A percentile compares a stretch with the other conserved stretches of the same genome.
Evolutionary conservation across 2,113 vertebrate species (phyloP).

Genomic region (Empidonax alnorum): DNA sequence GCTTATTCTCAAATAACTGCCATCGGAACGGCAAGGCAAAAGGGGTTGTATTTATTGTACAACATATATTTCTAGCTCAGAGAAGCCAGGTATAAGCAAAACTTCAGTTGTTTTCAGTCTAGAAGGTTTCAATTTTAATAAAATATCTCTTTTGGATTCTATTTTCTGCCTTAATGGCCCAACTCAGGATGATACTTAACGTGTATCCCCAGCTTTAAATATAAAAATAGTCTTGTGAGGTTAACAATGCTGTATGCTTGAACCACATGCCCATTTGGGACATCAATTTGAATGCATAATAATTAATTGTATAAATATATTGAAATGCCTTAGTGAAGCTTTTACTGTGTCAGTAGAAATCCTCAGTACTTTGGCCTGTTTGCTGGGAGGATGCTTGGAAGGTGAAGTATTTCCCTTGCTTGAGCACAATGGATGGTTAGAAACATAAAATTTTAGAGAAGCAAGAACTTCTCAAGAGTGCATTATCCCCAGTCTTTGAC

Average conservation of each 20-base stretch:
- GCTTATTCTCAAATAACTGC: neutral
- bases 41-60: neutral
- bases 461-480: fast-evolving
- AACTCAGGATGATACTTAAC: neutral
- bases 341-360: neutral
- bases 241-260: neutral
- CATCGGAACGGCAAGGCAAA: neutral
- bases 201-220: neutral
- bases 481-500: neutral
- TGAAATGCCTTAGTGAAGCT: neutral
- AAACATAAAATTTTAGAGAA: neutral
- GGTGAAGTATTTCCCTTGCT: neutral
- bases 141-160: neutral
- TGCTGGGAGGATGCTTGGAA: neutral
- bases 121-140: neutral
- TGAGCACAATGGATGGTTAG: neutral
- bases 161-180: neutral
- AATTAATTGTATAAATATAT: neutral
- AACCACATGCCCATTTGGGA: neutral
- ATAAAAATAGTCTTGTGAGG: neutral
- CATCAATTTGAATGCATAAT: neutral
- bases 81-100: neutral
- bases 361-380: neutral
- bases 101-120: neutral
- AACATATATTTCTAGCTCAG: neutral